phyloP scores from a whole-genome alignment of 2,888 invertebrate species.

The Cecidostiba fungosa region DNA sequence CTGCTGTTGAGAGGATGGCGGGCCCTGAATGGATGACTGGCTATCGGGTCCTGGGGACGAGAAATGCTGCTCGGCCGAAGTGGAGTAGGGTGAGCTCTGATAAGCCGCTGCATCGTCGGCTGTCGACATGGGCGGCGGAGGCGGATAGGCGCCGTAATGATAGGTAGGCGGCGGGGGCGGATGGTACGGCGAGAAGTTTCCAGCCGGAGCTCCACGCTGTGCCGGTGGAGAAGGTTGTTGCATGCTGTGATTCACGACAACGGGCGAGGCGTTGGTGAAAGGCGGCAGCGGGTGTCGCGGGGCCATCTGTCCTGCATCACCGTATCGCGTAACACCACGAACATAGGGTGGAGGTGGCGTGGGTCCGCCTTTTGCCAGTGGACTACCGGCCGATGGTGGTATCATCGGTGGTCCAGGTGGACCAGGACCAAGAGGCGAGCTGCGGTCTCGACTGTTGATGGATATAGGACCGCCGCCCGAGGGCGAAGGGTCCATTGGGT shows the following conservation, averaged over 20 bases:
- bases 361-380: slow-evolving; percentile 75
- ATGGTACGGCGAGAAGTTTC: slow-evolving; percentile 80
- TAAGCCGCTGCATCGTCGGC: slow-evolving; percentile 79
- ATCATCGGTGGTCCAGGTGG: slow-evolving; percentile 70
- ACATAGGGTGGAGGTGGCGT: slow-evolving; percentile 78
- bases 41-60: slow-evolving; percentile 65
- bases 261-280: slow-evolving; percentile 74
- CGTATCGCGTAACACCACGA: slow-evolving; percentile 75
- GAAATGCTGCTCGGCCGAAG: slow-evolving; percentile 69
- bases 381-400: slow-evolving; percentile 75
- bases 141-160: slow-evolving; percentile 80
- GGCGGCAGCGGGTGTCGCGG: slow-evolving; percentile 75
- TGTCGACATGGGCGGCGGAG: slow-evolving; percentile 78
- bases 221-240: slow-evolving; percentile 79
- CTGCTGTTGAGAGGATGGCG: slow-evolving; percentile 64
- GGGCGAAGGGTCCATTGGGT: slow-evolving; percentile 82
- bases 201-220: slow-evolving; percentile 73
- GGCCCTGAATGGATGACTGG: slow-evolving; percentile 68
- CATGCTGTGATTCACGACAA: slow-evolving; percentile 71
- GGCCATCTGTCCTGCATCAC: slow-evolving; percentile 68
- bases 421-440: slow-evolving; percentile 75
- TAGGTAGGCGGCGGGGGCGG: slow-evolving; percentile 81
- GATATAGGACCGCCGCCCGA: slow-evolving; percentile 82
- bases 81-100: slow-evolving; percentile 78
- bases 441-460: slow-evolving; percentile 74